These are phyloP conservation scores for Steinernema feltiae DNA, from an alignment of 1,140 invertebrate genomes.

Conservation along the genomic window DNA sequence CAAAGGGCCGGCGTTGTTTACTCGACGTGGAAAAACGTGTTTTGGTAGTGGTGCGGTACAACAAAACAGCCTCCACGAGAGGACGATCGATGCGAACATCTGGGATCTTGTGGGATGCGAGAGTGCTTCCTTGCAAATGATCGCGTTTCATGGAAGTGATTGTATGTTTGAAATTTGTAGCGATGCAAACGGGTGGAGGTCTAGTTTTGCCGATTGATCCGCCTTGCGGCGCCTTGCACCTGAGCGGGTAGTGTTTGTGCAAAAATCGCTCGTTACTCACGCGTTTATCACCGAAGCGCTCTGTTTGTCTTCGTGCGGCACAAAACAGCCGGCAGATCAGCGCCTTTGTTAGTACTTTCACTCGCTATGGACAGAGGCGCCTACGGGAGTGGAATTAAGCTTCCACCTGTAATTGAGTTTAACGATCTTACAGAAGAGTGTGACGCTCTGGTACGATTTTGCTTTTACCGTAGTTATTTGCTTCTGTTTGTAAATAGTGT, in stretches of 20 bases:
- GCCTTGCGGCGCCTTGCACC: not conserved
- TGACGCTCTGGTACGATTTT: not conserved
- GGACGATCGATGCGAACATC: not conserved
- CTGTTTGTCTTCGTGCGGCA: not conserved
- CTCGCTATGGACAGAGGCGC: not conserved
- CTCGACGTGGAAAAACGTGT: not conserved
- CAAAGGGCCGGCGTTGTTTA: not conserved
- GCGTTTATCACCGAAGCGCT: not conserved
- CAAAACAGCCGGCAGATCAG: not conserved
- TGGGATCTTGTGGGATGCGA: no score
- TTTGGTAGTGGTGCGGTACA: conserved; percentile 12
- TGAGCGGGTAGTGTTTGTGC: not conserved
- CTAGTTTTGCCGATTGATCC: not conserved
- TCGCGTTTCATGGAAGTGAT: no score
- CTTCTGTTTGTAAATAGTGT: not conserved
- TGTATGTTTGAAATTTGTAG: no score
- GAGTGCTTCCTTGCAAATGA: no score
- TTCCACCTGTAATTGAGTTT: not conserved
- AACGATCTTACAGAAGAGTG: not conserved
- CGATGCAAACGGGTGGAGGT: no score
- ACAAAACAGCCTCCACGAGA: not conserved
- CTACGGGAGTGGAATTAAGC: not conserved
- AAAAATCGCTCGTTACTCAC: not conserved
- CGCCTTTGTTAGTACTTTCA: not conserved
- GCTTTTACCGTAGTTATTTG: not conserved